phyloP scores from a whole-genome alignment of 1,140 invertebrate species.

The Diprion similis region DNA sequence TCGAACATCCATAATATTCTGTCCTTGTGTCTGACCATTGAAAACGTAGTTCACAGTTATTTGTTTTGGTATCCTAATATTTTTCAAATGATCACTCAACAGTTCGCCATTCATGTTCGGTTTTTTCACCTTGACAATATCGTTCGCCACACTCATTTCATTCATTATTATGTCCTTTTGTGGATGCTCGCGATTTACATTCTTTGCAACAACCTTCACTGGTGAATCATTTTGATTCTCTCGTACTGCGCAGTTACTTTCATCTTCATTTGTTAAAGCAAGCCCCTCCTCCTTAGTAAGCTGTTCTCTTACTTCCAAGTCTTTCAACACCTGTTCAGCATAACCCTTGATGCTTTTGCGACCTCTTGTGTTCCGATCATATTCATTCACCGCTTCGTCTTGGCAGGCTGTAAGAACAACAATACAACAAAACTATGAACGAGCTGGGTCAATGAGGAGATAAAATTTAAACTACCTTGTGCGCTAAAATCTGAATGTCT shows the following conservation, averaged over 20 bases:
- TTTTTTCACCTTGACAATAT: constrained; percentile 22
- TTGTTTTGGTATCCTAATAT: neutral
- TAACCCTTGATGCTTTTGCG: constrained; percentile 44
- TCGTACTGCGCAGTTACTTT: constrained; percentile 16
- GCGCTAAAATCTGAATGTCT: constrained; percentile 22
- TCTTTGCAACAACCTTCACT: neutral
- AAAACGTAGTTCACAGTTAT: constrained; percentile 11
- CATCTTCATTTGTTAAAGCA: constrained; percentile 32
- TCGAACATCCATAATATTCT: constrained; percentile 33
- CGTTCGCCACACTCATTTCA: constrained; percentile 26
- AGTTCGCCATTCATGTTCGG: constrained; percentile 22
- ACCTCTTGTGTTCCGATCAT: constrained; percentile 1
- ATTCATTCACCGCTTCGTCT: constrained; percentile 20
- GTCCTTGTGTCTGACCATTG: constrained; percentile 36
- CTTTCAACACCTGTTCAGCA: constrained; percentile 40
- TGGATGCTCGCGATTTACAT: neutral
- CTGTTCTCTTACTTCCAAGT: constrained; percentile 39
- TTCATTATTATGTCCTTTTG: constrained; percentile 15
- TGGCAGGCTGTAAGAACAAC: neutral
- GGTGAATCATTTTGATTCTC: constrained; percentile 27
- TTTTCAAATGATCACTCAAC: constrained; percentile 13
- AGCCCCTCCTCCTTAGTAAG: constrained; percentile 24
- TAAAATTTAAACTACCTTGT: constrained; percentile 30
- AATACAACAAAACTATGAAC: neutral
- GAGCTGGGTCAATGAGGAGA: neutral